phyloP scores from a whole-genome alignment of 2,113 vertebrate species.

The Vireo altiloquus region DNA sequence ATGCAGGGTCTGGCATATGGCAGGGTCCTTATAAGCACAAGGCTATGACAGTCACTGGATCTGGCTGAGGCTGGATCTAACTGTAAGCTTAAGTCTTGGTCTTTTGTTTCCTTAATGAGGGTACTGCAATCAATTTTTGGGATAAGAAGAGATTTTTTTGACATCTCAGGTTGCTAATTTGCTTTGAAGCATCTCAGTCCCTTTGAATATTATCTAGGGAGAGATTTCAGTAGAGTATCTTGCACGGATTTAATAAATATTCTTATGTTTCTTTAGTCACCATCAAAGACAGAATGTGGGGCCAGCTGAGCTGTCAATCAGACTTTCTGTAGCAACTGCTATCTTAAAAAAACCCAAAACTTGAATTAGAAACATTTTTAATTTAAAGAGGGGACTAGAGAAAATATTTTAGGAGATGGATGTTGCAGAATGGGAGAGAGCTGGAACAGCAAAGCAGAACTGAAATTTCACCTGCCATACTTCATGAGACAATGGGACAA shows the following conservation, averaged over 20 bases:
- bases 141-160: not conserved
- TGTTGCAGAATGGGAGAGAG: not conserved
- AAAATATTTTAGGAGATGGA: not conserved
- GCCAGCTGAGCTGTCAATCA: not conserved
- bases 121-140: not conserved
- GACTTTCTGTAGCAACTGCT: not conserved
- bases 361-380: not conserved
- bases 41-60: not conserved
- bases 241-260: not conserved
- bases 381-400: not conserved
- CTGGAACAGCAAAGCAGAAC: not conserved
- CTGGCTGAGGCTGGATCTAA: not conserved
- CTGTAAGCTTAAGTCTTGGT: not conserved
- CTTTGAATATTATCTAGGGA: not conserved
- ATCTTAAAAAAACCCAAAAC: not conserved
- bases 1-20: not conserved
- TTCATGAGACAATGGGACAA: conserved; percentile 15
- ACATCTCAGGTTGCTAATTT: not conserved
- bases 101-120: not conserved
- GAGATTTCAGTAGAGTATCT: not conserved
- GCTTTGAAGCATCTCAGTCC: not conserved
- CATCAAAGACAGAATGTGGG: not conserved
- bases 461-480: not conserved
- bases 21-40: not conserved
- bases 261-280: not conserved